Evolutionary conservation across 1,140 invertebrate genomes (phyloP).

Genomic region (Philotrypesis tridentata): DNA sequence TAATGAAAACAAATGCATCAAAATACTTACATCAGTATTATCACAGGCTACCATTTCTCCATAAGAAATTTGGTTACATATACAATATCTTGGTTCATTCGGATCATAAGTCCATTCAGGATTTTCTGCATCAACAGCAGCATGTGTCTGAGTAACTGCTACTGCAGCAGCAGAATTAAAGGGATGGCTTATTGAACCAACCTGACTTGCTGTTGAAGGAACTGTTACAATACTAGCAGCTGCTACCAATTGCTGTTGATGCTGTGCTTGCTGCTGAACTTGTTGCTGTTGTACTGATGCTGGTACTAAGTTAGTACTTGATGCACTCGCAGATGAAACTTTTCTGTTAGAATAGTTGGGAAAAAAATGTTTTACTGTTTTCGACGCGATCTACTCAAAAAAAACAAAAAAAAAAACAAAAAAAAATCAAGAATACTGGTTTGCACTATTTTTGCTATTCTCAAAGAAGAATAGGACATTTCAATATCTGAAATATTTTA

Average conservation of each 20-base stretch:
- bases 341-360: slow-evolving; percentile 60
- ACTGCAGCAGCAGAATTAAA: slow-evolving; percentile 35
- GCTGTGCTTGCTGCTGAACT: slow-evolving; percentile 21
- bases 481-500: background rate
- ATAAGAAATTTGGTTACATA: slow-evolving; percentile 98
- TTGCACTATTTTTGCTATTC: background rate
- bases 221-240: background rate
- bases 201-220: background rate
- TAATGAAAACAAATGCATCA: background rate
- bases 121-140: slow-evolving; percentile 73
- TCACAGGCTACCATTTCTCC: slow-evolving; percentile 99
- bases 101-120: slow-evolving; percentile 90
- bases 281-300: slow-evolving; percentile 54
- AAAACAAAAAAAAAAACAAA: background rate
- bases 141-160: slow-evolving; percentile 61
- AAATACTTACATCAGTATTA: slow-evolving; percentile 90
- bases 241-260: slow-evolving; percentile 1
- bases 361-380: slow-evolving; percentile 4
- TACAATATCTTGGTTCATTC: slow-evolving; percentile 96
- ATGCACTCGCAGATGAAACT: slow-evolving; percentile 66
- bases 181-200: background rate
- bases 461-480: background rate
- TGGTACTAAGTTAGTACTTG: slow-evolving; percentile 67
- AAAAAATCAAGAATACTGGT: background rate
- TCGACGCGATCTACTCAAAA: background rate